Evolutionary conservation across 2,113 vertebrate species (phyloP).

Genomic region (Alethe castanea): DNA sequence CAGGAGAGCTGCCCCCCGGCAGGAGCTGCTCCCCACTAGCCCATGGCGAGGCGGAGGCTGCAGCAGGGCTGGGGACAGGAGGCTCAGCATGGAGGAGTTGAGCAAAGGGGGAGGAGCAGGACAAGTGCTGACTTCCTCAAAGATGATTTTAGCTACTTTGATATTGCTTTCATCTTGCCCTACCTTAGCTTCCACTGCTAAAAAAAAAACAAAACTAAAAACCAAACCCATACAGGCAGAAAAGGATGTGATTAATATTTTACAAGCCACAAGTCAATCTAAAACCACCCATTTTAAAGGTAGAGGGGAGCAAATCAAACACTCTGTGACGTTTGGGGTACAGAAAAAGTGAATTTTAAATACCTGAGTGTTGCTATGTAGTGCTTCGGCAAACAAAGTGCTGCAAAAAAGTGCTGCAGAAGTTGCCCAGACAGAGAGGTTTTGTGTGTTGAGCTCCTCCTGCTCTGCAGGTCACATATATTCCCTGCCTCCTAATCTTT

Average conservation of each 20-base stretch:
- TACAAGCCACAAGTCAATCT: not conserved
- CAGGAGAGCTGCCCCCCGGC: not conserved
- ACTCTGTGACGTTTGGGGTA: not conserved
- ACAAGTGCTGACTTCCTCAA: constrained; percentile 54
- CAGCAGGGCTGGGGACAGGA: not conserved
- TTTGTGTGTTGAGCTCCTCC: not conserved
- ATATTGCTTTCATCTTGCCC: not conserved
- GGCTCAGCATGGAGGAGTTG: constrained; percentile 43
- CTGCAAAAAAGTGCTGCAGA: not conserved
- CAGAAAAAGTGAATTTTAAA: not conserved
- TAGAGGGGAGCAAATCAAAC: not conserved
- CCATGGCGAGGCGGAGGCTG: not conserved
- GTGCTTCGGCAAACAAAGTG: not conserved
- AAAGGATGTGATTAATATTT: not conserved
- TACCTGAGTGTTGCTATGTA: not conserved
- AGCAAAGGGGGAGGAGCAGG: constrained; percentile 61
- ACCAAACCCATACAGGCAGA: not conserved
- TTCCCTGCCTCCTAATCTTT: not conserved
- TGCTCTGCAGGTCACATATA: not conserved
- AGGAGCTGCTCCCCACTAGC: not conserved
- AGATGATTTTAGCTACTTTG: constrained; percentile 44
- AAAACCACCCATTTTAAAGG: not conserved
- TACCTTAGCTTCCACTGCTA: not conserved
- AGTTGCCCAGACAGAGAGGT: not conserved
- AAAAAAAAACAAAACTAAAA: not conserved